Evolutionary conservation across 2,888 invertebrate species (phyloP).

Genomic region (Agriopis leucophaearia): DNA sequence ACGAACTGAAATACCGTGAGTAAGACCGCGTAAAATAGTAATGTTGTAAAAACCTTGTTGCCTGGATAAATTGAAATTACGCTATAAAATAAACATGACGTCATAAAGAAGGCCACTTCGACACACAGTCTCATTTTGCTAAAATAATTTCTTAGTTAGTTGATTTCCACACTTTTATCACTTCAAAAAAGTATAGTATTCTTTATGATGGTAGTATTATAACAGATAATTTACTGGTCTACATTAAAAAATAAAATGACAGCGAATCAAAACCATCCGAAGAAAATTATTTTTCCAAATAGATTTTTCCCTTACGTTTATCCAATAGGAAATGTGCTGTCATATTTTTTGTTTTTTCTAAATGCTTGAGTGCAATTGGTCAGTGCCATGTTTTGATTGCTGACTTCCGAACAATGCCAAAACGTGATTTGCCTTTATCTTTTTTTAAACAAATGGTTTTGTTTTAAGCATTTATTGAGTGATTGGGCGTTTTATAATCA

Average conservation of each 20-base stretch:
- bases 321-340: background rate
- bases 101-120: background rate
- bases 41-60: background rate
- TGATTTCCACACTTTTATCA: background rate
- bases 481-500: background rate
- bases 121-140: background rate
- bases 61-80: background rate
- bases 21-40: background rate
- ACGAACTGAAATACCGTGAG: too few relatives aligned
- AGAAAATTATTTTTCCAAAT: background rate
- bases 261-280: background rate
- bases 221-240: too few relatives aligned
- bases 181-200: too few relatives aligned
- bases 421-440: background rate
- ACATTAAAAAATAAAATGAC: too few relatives aligned
- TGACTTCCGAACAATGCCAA: background rate
- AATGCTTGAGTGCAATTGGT: background rate
- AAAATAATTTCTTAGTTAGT: background rate
- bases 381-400: background rate
- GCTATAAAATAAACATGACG: background rate
- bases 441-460: background rate
- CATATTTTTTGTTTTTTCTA: background rate
- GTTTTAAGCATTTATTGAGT: background rate
- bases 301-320: background rate
- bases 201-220: too few relatives aligned